Percentiles rank a stretch among this genome's conserved stretches.
Evolutionary conservation across 2,113 vertebrate genomes (phyloP).

Genomic region (Oncorhynchus kisutch): DNA sequence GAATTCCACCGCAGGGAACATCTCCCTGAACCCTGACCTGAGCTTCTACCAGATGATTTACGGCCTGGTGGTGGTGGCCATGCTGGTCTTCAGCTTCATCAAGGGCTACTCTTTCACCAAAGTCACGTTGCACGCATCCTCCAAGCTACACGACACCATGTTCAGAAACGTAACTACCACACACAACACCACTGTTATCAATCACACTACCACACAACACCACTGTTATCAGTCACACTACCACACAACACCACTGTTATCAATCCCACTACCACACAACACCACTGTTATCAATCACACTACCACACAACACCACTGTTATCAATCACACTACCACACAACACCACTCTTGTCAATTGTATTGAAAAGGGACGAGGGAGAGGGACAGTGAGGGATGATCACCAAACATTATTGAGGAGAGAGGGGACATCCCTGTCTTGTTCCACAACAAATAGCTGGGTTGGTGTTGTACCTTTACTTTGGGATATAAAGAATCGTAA

Average conservation of each 20-base stretch:
- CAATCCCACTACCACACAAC: background rate
- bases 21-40: constrained; percentile 63
- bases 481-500: too few relatives aligned
- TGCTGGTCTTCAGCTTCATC: constrained; percentile 51
- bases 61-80: constrained; percentile 44
- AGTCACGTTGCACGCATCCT: constrained; percentile 70
- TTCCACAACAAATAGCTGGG: too few relatives aligned
- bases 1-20: constrained; percentile 4
- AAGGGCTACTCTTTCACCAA: constrained; percentile 74
- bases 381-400: too few relatives aligned
- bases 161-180: constrained; percentile 70
- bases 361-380: too few relatives aligned
- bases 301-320: too few relatives aligned
- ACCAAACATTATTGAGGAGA: too few relatives aligned
- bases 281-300: background rate
- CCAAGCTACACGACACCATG: constrained; percentile 70
- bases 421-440: too few relatives aligned
- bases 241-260: too few relatives aligned
- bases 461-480: too few relatives aligned
- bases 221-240: too few relatives aligned
- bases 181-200: background rate
- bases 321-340: too few relatives aligned
- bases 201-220: background rate
- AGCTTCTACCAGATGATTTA: constrained; percentile 72
- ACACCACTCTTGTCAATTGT: too few relatives aligned